Evolutionary conservation across 2,797 vertebrate genomes (phyloP), one percentile per base, ranked within the genome.

Genomic region (Anguilla marmorata): DNA sequence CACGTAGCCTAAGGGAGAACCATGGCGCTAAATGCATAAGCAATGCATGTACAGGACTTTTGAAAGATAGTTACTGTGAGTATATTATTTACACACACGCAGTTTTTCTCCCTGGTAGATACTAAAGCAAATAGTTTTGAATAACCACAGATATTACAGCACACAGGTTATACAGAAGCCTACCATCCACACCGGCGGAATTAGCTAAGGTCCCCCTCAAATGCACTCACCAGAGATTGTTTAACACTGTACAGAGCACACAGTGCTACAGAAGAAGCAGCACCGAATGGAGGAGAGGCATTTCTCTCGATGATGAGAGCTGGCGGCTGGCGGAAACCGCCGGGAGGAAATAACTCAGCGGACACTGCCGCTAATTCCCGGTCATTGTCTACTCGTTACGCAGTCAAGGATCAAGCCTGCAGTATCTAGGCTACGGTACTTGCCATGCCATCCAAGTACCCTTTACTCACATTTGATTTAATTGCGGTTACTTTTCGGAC

Each of bases 1-100:
- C 41, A 91, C 83, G n/a, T 85, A 83, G 12, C 86, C 92, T 92
- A 85, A 11, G 33, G 16, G 80, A 86, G 37, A 58, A 27, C n/a
- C 27, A 24, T 37, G 63, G 30, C 5, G 19, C 41, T 21, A 14
- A 12, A n/a, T 27, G 33, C 11, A 27, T 66, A 9, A 54, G 52
- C 52, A 54, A 11, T 54, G 12, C 52, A 11, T 12, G 2, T 11
- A 21, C 16, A 21, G 3, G 21, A 63, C 19, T 63, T 63, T 6
- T 21, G 60, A 63, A 24, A 21, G 60, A 63, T 63, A 24, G 21
- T 16, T 19, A 63, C 60, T 5, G 19, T 19, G 12, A 58, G 14
- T 58, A 19, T 19, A 58, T 58, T 58, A 12, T 58, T 12, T 14
- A 58, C 12, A 58, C 56, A 63, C 60, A 63, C 60, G n/a, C 58